Conservation (phyloP, 2,797 vertebrate species). For the Argyrosomus regius region DNA sequence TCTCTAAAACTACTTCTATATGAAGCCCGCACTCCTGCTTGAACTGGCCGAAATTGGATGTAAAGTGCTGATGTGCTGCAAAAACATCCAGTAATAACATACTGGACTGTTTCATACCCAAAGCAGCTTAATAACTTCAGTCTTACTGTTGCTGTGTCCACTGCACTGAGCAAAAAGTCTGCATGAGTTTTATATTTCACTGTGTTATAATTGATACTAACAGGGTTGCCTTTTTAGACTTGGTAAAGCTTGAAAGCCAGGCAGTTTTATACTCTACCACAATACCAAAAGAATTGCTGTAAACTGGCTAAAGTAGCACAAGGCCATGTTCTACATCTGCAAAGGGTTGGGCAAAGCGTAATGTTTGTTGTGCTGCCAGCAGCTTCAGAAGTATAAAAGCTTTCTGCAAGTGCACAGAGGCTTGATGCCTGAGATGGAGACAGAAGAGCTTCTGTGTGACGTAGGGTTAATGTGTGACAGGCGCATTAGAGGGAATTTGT, state of each 20-base stretch:
- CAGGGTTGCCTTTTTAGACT: background rate
- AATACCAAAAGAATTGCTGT: conserved; percentile 20
- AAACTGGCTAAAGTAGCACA: conserved; percentile 7
- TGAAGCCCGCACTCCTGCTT: too few species aligned
- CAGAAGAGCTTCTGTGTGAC: conserved; percentile 19
- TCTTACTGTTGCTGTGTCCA: background rate
- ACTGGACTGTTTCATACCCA: background rate
- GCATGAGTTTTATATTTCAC: background rate
- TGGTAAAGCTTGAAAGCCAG: background rate
- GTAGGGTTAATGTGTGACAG: conserved; percentile 50
- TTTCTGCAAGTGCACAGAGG: conserved; percentile 28
- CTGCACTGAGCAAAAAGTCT: background rate
- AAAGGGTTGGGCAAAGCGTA: background rate
- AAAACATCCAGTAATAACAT: background rate
- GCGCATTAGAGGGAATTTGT: conserved; percentile 45
- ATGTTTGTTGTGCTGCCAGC: conserved; percentile 23
- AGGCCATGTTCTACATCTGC: background rate
- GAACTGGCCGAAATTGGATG: background rate
- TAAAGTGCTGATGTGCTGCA: background rate
- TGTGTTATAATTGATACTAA: conserved; percentile 7
- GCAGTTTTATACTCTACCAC: background rate
- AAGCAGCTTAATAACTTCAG: background rate
- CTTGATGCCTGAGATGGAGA: conserved; percentile 24
- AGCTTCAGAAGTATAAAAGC: conserved; percentile 32
- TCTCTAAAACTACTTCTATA: background rate